Evolutionary conservation across 2,888 invertebrate genomes (phyloP), one percentile per base, ranked within the genome.

Genomic region (Lasioglossum leucozonium): DNA sequence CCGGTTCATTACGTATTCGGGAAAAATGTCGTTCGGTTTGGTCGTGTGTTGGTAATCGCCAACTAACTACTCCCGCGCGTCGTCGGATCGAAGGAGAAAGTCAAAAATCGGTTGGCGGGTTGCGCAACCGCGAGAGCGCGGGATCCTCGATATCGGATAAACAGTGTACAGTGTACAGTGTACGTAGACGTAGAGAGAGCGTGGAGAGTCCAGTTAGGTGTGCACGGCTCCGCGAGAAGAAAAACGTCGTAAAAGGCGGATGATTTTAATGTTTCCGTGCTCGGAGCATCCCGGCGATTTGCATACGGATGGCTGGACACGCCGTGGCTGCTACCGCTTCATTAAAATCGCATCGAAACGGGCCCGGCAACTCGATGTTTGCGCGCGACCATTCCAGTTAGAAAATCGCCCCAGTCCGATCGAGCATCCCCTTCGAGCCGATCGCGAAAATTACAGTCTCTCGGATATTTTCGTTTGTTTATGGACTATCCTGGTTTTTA

Each of bases 181-280:
- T 44, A 16, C 16, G 5, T 16, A 44, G 44, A 44, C 16, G 44
- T 16, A 5, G 16, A 51, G 40, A 40, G 40, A 42, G 42, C 42
- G 11, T 42, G 42, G 1, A 42, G 51, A 65, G 34, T 42, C 34
- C n/a, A 26, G 34, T 67, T 8, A 44, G 30, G 67, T 26, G 34
- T 62, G 30, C 5, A 10, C 44, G 16, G 34, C 62, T 62, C 62
- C 62, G 62, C 62, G 62, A 30, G 62, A 62, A 62, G 62, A 62
- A 62, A 62, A 62, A 62, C 62, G 47, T 44, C 0, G 13, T 16
- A 16, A 44, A 72, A 58, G 40, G 18, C 6, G 5, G n/a, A 18
- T 2, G 37, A 37, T 72, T 51, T 51, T 79, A 47, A 51, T 67
- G 67, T 69, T 74, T 74, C 79, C 79, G 79, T 18, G 67, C 22